phyloP scores from a whole-genome alignment of 2,797 vertebrate genomes.

The Eulemur mongoz region DNA sequence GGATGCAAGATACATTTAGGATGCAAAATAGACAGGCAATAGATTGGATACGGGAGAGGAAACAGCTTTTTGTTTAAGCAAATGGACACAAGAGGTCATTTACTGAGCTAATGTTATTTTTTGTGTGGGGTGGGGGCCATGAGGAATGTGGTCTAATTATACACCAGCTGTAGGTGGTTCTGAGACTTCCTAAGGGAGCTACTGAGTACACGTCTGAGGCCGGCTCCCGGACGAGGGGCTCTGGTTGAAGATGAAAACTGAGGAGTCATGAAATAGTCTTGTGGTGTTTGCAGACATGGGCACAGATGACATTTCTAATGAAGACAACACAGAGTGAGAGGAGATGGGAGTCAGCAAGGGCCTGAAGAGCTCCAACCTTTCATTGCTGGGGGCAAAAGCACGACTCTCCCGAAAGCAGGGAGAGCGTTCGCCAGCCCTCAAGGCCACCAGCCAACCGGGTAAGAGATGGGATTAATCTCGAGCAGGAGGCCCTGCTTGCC shows the following conservation, averaged over 20 bases:
- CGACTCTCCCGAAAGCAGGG: too few species aligned
- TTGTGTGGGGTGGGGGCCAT: too few species aligned
- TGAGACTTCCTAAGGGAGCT: neutral
- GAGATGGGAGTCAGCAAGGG: neutral
- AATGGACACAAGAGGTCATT: neutral
- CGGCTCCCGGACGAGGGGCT: neutral
- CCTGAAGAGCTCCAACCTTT: neutral
- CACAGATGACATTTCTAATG: neutral
- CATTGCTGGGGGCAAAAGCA: neutral
- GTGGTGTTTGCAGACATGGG: neutral
- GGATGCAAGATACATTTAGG: neutral
- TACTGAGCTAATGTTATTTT: neutral
- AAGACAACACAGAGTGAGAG: neutral
- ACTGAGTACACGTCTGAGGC: neutral
- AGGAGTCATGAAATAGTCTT: too few species aligned
- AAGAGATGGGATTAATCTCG: rapidly evolving
- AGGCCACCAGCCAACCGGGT: rapidly evolving
- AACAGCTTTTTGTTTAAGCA: neutral
- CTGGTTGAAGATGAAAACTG: neutral
- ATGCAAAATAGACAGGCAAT: neutral
- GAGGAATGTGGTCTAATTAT: neutral
- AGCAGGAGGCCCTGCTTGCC: too few species aligned
- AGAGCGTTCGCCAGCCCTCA: neutral
- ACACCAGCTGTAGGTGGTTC: neutral
- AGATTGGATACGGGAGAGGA: neutral